Evolutionary conservation across 2,888 invertebrate species (phyloP).

Genomic region (Dugesia japonica): DNA sequence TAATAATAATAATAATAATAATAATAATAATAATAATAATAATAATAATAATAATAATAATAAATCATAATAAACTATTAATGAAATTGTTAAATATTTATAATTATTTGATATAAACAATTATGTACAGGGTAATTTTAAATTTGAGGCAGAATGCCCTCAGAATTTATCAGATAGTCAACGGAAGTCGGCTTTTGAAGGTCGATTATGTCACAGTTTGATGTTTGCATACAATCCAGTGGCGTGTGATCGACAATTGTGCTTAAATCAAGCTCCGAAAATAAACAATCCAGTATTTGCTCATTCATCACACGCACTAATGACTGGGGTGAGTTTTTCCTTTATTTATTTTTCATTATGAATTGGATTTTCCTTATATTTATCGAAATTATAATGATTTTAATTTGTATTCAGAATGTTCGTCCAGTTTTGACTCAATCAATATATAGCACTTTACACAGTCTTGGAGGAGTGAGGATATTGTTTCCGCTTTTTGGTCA

Average conservation of each 20-base stretch:
- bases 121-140: conserved; percentile 93
- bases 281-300: conserved; percentile 92
- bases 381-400: too few species aligned
- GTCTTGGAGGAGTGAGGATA: conserved; percentile 77
- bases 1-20: too few species aligned
- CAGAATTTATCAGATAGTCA: conserved; percentile 90
- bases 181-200: conserved; percentile 56
- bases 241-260: conserved; percentile 93
- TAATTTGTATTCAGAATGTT: conserved; percentile 81
- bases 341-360: too few species aligned
- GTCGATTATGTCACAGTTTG: conserved; percentile 50
- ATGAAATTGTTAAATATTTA: too few species aligned
- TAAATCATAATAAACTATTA: too few species aligned
- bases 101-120: too few species aligned
- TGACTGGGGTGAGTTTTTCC: conserved; percentile 61
- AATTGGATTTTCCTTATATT: too few species aligned
- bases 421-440: conserved; percentile 97
- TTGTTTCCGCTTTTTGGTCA: conserved; percentile 92
- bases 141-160: conserved; percentile 98
- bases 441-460: conserved; percentile 93
- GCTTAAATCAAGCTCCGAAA: conserved; percentile 91
- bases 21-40: too few species aligned
- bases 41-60: too few species aligned
- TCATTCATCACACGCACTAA: conserved; percentile 94
- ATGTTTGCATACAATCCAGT: conserved; percentile 99